Percentiles rank a stretch among this genome's conserved stretches.
phyloP scores from a whole-genome alignment of 2,888 invertebrate species.

The Eupelmus urozonus region DNA sequence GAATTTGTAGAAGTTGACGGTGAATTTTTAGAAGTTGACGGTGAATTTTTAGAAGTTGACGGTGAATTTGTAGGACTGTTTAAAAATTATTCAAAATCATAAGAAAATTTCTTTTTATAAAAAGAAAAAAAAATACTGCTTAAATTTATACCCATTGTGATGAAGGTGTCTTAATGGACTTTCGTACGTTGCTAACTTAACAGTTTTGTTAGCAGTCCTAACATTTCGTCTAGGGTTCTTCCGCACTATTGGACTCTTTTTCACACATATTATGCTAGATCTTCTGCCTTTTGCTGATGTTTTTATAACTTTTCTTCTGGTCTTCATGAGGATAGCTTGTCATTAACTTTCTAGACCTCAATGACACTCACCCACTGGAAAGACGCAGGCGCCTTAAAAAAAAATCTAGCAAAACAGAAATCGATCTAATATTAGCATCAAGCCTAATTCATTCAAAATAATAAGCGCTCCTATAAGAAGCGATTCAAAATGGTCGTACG shows the following conservation, averaged over 20 bases:
- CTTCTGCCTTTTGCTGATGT: conserved; percentile 33
- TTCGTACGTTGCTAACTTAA: conserved; percentile 29
- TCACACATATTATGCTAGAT: conserved; percentile 36
- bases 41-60: not conserved
- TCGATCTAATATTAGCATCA: too few relatives aligned
- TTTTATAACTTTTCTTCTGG: conserved; percentile 38
- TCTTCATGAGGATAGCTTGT: conserved; percentile 43
- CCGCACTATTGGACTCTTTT: conserved; percentile 41
- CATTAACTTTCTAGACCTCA: not conserved
- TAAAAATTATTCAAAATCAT: not conserved
- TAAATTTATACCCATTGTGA: conserved; percentile 42
- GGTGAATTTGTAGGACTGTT: not conserved
- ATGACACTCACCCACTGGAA: too few relatives aligned
- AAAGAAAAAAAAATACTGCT: not conserved
- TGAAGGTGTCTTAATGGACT: conserved; percentile 47
- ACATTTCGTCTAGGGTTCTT: conserved; percentile 1
- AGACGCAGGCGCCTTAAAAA: too few relatives aligned
- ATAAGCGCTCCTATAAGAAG: too few relatives aligned
- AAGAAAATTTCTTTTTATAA: not conserved
- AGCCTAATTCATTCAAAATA: too few relatives aligned
- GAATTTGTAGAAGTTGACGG: not conserved
- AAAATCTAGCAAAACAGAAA: too few relatives aligned
- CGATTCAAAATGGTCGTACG: too few relatives aligned
- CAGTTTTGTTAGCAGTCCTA: not conserved
- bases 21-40: not conserved